These are phyloP conservation scores for Meta bourneti DNA, from an alignment of 2,888 invertebrate species.

Conservation along the genomic window DNA sequence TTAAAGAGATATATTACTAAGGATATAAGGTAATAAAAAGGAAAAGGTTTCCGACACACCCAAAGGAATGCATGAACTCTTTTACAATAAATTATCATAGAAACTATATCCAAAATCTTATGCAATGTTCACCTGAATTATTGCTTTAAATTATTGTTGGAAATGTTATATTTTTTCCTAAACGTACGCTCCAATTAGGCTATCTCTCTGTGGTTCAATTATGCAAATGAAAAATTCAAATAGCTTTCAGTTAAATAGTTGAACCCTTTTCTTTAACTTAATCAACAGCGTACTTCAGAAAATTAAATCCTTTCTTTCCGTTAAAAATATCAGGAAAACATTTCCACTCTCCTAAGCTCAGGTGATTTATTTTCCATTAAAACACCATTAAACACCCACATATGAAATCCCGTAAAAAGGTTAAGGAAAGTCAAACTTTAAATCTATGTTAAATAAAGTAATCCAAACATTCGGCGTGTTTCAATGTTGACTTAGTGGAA, in stretches of 20 bases:
- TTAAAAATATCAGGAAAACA: neutral
- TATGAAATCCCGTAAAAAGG: neutral
- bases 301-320: constrained; percentile 3
- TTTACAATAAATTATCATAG: no score
- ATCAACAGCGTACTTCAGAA: neutral
- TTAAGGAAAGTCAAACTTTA: neutral
- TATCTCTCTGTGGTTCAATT: neutral
- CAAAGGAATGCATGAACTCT: no score
- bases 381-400: constrained; percentile 9
- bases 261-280: neutral
- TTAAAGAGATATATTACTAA: no score
- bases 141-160: no score
- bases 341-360: neutral
- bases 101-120: no score
- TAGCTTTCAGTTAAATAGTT: neutral
- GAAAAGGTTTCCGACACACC: no score
- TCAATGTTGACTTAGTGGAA: no score
- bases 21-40: no score
- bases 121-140: no score
- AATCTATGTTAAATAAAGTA: constrained; percentile 4
- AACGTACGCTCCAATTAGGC: neutral
- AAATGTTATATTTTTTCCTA: no score
- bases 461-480: neutral
- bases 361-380: constrained; percentile 41
- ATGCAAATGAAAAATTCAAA: constrained; percentile 19